A percentile compares a stretch with the other conserved stretches of the same genome.
These are phyloP conservation scores for Lepilemur septentrionalis DNA, from an alignment of 2,797 vertebrate species.

Conservation along the genomic window DNA sequence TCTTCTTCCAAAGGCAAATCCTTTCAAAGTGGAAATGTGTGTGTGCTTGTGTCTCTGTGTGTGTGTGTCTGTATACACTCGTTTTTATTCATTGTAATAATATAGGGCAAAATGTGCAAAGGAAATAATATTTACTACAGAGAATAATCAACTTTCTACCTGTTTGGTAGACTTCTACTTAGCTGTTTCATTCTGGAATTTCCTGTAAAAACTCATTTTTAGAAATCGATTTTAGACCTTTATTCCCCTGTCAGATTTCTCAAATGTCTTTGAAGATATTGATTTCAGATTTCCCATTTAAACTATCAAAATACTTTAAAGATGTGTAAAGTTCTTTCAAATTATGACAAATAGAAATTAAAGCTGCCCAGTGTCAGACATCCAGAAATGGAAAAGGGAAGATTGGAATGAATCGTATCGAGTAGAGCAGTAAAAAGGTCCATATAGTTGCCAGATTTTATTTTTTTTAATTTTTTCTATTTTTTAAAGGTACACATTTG, in stretches of 20 bases:
- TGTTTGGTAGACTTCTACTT: not conserved
- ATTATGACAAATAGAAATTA: not conserved
- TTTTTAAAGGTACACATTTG: slow-evolving; percentile 35
- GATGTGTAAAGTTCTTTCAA: slow-evolving; percentile 2
- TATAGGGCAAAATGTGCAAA: not conserved
- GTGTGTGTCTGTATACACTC: not conserved
- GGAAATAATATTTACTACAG: not conserved
- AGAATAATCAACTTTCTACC: not conserved
- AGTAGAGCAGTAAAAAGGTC: not conserved
- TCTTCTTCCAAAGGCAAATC: not conserved
- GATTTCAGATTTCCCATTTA: slow-evolving; percentile 32
- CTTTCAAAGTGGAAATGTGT: not conserved
- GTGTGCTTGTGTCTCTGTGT: not conserved
- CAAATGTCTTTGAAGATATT: not conserved
- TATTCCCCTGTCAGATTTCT: not conserved
- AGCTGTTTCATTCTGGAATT: not conserved
- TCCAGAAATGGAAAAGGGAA: not conserved
- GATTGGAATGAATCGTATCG: not conserved
- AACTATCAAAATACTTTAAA: slow-evolving; percentile 40
- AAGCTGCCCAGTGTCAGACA: not conserved
- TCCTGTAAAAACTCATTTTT: slow-evolving; percentile 11
- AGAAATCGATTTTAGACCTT: slow-evolving; percentile 6
- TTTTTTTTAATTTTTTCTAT: not conserved
- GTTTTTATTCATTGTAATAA: not conserved
- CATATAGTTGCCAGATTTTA: not conserved